Evolutionary conservation across 2,113 vertebrate species (phyloP).

Genomic region (Xenopus tropicalis): UCB_Xtro_10.0 CM004451.2:79012501-79013000

Average conservation of each 20-base stretch:
- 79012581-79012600: slow-evolving; percentile 81
- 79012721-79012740: slow-evolving; percentile 59
- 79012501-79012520: slow-evolving; percentile 79
- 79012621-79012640: slow-evolving; percentile 78
- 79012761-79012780: slow-evolving; percentile 45
- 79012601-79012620: slow-evolving; percentile 78
- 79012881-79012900: too few relatives aligned
- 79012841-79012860: too few relatives aligned
- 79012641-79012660: slow-evolving; percentile 63
- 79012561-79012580: slow-evolving; percentile 87
- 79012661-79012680: slow-evolving; percentile 74
- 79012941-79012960: slow-evolving; percentile 4
- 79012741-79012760: slow-evolving; percentile 61
- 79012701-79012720: slow-evolving; percentile 60
- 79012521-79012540: slow-evolving; percentile 81
- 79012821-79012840: slow-evolving; percentile 9
- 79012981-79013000: too few relatives aligned
- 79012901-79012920: too few relatives aligned
- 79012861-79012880: too few relatives aligned
- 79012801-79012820: slow-evolving; percentile 52
- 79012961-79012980: too few relatives aligned
- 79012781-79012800: slow-evolving; percentile 59
- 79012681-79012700: slow-evolving; percentile 60
- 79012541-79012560: slow-evolving; percentile 93
- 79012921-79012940: neutral